phyloP scores from a whole-genome alignment of 2,113 vertebrate genomes.

The Pelecanus crispus region DNA sequence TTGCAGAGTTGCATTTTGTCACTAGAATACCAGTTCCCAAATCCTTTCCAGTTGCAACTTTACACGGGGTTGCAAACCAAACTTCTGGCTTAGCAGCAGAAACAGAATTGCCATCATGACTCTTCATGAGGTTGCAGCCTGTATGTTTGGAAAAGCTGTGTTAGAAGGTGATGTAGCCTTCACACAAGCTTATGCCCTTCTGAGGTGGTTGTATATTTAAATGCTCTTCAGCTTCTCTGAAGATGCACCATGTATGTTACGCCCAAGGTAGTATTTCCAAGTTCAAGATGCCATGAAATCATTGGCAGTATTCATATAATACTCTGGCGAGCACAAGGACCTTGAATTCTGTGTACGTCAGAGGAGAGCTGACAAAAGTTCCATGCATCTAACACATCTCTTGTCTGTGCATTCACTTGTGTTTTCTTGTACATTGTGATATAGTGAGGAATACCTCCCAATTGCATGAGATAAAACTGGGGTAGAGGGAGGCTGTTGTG shows the following conservation, averaged over 20 bases:
- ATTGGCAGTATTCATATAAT: neutral
- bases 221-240: neutral
- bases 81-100: neutral
- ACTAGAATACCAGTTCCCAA: neutral
- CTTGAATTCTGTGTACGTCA: neutral
- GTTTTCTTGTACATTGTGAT: neutral
- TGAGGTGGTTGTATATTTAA: neutral
- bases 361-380: neutral
- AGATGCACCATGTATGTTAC: neutral
- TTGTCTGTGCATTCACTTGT: neutral
- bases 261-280: neutral
- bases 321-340: neutral
- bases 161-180: neutral
- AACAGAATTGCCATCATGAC: neutral
- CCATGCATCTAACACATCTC: neutral
- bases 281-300: neutral
- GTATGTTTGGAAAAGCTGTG: neutral
- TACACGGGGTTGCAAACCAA: neutral
- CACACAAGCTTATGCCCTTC: neutral
- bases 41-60: neutral
- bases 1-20: neutral
- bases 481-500: neutral
- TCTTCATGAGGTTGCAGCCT: neutral
- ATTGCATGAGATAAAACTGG: neutral
- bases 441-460: neutral